Percentiles rank a stretch among this genome's conserved stretches.
phyloP scores from a whole-genome alignment of 2,888 invertebrate genomes.

The Parelbella ahira region DNA sequence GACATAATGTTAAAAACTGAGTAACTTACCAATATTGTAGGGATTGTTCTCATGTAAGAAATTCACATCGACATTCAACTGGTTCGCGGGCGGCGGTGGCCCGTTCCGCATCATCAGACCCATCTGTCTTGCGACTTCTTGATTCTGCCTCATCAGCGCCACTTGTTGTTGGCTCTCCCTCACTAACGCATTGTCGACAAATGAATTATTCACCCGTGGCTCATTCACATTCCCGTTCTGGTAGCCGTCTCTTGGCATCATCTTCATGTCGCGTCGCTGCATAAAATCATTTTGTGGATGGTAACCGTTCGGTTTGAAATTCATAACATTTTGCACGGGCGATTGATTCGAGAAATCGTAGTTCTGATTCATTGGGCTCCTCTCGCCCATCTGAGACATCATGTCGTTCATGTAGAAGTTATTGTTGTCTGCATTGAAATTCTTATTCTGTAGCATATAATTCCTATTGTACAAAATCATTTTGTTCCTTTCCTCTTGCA shows the following conservation, averaged over 20 bases:
- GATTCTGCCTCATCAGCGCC: conserved; percentile 59
- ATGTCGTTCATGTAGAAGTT: conserved; percentile 51
- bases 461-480: conserved; percentile 56
- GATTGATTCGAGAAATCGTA: conserved; percentile 56
- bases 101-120: conserved; percentile 62
- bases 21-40: conserved; percentile 65
- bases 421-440: conserved; percentile 50
- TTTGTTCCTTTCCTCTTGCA: conserved; percentile 58
- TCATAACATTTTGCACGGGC: conserved; percentile 43
- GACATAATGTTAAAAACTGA: too few relatives aligned
- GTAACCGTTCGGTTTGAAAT: conserved; percentile 63
- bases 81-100: conserved; percentile 67
- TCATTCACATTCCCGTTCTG: conserved; percentile 46
- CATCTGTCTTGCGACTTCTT: conserved; percentile 70
- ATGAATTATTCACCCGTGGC: conserved; percentile 51
- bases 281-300: conserved; percentile 58
- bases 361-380: conserved; percentile 47
- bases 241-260: conserved; percentile 51
- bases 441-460: conserved; percentile 53
- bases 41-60: conserved; percentile 68
- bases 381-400: conserved; percentile 53
- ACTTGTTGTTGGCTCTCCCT: conserved; percentile 55
- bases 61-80: conserved; percentile 67
- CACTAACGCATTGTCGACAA: conserved; percentile 44
- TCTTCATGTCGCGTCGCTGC: conserved; percentile 56